Conservation (phyloP, 2,888 invertebrate species). For the Dicyrtomina minuta region DNA sequence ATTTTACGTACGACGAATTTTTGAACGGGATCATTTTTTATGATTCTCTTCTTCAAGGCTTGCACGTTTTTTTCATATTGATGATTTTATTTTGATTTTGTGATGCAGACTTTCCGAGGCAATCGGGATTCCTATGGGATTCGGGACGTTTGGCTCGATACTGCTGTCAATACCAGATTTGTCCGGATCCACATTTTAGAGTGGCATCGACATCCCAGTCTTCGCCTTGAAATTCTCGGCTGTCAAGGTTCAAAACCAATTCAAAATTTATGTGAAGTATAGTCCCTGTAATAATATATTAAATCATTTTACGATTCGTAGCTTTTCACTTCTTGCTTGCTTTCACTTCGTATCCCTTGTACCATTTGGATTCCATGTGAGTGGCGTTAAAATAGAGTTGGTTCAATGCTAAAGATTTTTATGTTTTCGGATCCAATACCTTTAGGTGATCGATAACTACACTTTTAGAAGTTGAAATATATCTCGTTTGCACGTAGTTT, state of each 20-base stretch:
- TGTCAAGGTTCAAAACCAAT: conserved; percentile 58
- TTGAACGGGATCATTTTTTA: background rate
- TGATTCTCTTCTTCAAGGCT: background rate
- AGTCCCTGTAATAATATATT: too few relatives aligned
- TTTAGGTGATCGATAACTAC: too few relatives aligned
- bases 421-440: too few relatives aligned
- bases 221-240: conserved; percentile 60
- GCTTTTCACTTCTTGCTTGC: background rate
- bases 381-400: background rate
- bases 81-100: conserved; percentile 9
- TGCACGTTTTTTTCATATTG: conserved; percentile 19
- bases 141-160: conserved; percentile 59
- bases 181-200: conserved; percentile 60
- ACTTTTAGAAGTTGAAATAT: too few relatives aligned
- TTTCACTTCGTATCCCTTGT: too few relatives aligned
- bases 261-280: background rate
- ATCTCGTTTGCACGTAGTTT: too few relatives aligned
- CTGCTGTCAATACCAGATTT: conserved; percentile 59
- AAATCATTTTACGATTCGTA: background rate
- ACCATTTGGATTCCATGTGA: background rate
- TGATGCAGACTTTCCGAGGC: conserved; percentile 58
- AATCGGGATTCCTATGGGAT: conserved; percentile 59
- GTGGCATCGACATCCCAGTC: conserved; percentile 60
- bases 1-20: background rate
- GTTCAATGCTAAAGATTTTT: too few relatives aligned